phyloP scores from a whole-genome alignment of 2,797 vertebrate genomes.

The Eurystomus glaucurus region DNA sequence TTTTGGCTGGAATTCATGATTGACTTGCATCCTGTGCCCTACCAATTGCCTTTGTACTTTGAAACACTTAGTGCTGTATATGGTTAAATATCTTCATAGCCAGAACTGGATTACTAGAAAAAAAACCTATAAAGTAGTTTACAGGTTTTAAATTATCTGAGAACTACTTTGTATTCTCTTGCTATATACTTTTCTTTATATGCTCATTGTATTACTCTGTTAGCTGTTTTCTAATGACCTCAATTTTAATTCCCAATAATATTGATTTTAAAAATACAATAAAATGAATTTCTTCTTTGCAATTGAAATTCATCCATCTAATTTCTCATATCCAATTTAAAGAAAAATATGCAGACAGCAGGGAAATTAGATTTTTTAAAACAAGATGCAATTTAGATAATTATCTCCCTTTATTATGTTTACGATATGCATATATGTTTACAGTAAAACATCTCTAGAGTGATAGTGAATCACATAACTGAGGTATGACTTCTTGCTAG shows the following conservation, averaged over 20 bases:
- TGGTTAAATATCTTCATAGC: neutral
- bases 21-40: neutral
- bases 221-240: neutral
- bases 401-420: neutral
- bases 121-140: neutral
- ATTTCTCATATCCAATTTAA: conserved; percentile 11
- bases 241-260: neutral
- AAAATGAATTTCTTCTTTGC: neutral
- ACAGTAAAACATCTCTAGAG: neutral
- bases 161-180: neutral
- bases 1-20: neutral
- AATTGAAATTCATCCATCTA: neutral
- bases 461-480: neutral
- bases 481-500: neutral
- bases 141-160: neutral
- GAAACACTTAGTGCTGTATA: neutral
- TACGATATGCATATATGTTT: neutral
- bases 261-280: neutral
- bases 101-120: neutral
- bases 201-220: neutral
- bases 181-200: neutral
- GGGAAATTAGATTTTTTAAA: neutral
- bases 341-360: neutral
- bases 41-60: neutral
- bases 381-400: neutral